A percentile compares a stretch with the other conserved stretches of the same genome.
These are phyloP conservation scores for Tiaroga cobitis DNA, from an alignment of 2,797 vertebrate genomes.

Conservation along the genomic window DNA sequence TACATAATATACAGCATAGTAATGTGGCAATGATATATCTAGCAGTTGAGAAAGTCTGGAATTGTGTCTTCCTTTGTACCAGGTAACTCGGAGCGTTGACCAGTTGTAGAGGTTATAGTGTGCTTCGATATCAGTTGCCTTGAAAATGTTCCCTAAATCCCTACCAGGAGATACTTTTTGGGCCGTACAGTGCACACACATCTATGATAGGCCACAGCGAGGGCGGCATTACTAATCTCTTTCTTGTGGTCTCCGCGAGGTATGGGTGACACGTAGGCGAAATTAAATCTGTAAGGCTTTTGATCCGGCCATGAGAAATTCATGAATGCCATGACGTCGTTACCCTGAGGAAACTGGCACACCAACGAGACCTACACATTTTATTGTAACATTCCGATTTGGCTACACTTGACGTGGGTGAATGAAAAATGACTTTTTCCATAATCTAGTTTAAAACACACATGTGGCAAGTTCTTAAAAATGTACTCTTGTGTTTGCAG, in stretches of 20 bases:
- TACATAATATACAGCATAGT: neutral
- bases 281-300: constrained; percentile 42
- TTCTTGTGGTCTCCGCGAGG: constrained; percentile 77
- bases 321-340: constrained; percentile 26
- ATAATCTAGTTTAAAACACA: neutral
- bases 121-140: constrained; percentile 31
- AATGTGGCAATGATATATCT: constrained; percentile 1
- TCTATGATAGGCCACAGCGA: constrained; percentile 34
- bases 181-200: constrained; percentile 29
- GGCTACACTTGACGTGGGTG: neutral
- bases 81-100: neutral
- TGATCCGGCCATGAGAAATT: constrained; percentile 49
- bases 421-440: neutral
- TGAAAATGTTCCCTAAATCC: constrained; percentile 40
- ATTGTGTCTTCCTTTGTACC: neutral
- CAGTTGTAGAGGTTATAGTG: constrained; percentile 19
- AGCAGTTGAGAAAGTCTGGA: neutral
- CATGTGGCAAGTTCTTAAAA: neutral
- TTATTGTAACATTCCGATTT: neutral
- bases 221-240: constrained; percentile 70
- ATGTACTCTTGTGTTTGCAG: too few species aligned
- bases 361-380: neutral
- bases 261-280: constrained; percentile 48
- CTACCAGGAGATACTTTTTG: constrained; percentile 30
- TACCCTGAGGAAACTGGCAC: neutral